These are phyloP conservation scores for Sciurus carolinensis DNA, from an alignment of 2,797 vertebrate genomes.

Conservation along the genomic window DNA sequence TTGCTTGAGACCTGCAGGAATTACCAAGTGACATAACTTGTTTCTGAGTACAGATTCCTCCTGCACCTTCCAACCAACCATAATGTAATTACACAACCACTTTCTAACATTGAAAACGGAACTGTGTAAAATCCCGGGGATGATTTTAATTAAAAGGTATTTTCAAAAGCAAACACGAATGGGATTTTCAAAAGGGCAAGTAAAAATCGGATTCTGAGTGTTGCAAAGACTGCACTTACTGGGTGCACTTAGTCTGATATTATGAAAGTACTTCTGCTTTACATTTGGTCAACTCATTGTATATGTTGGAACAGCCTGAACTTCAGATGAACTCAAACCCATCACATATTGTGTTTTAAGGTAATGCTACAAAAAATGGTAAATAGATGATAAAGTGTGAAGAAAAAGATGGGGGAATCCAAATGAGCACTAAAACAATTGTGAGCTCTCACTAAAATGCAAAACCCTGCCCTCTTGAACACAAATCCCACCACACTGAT, in stretches of 20 bases:
- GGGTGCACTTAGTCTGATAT: background rate
- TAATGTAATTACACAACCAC: constrained; percentile 47
- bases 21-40: constrained; percentile 51
- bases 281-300: background rate
- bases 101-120: constrained; percentile 66
- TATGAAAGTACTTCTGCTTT: constrained; percentile 31
- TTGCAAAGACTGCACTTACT: background rate
- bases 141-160: constrained; percentile 78
- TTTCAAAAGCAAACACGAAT: constrained; percentile 73
- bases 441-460: background rate
- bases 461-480: background rate
- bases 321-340: constrained; percentile 67
- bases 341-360: constrained; percentile 1
- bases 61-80: background rate
- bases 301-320: constrained; percentile 16
- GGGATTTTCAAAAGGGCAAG: constrained; percentile 76
- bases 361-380: background rate
- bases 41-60: background rate
- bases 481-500: background rate
- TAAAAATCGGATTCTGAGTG: constrained; percentile 48
- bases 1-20: constrained; percentile 10
- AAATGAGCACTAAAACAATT: background rate
- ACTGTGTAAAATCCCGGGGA: constrained; percentile 65
- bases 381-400: background rate
- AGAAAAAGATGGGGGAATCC: background rate